Base-by-base conservation (phyloP, 1,140 invertebrate genomes). In the Plutomurus gul region DNA sequence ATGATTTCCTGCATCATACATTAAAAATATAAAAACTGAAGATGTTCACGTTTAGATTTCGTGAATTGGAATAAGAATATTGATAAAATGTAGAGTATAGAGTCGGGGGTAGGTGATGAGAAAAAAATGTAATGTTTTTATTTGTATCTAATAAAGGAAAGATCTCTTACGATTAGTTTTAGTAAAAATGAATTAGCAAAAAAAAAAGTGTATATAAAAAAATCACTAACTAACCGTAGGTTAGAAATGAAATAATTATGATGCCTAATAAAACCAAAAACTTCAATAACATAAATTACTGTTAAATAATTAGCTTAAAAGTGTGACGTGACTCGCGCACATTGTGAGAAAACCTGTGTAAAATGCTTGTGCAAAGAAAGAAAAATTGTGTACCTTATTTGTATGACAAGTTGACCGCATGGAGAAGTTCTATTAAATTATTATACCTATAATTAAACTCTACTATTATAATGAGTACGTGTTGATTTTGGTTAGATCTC, bases 371-470 rank as follows among this genome's bases (percentile, higher is more conserved):
- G 27, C 30, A 33, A 33, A 33, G 27, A 65, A 33, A 65, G 56
- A 65, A 65, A 60, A 65, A 65, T 65, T 65, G 36, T 65, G 56
- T 65, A 65, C 56, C 56, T 65, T 65, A 65, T 65, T 65, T 65
- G 56, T 65, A 65, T 65, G 56, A 65, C 10, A 65, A 65, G 56
- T 65, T 65, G 56, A 65, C 36, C 56, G 56, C 56, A 65, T 65
- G 56, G n/a, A 65, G 36, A 65, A n/a, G 25, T 65, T 30, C 36
- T 30, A 65, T 65, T 65, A 65, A 65, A 13, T 39, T 7, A 43
- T 43, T 43, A 43, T 43, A 43, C 10, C 39, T 43, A 43, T 43
- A 43, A 13, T 43, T 43, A 43, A 10, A 43, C n/a, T 13, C 39
- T 43, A 43, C 11, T 7, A 43, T 43, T 43, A n/a, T 43, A 43